Base-by-base conservation (phyloP, 2,888 invertebrate genomes). In the Parelbella ahira region DNA sequence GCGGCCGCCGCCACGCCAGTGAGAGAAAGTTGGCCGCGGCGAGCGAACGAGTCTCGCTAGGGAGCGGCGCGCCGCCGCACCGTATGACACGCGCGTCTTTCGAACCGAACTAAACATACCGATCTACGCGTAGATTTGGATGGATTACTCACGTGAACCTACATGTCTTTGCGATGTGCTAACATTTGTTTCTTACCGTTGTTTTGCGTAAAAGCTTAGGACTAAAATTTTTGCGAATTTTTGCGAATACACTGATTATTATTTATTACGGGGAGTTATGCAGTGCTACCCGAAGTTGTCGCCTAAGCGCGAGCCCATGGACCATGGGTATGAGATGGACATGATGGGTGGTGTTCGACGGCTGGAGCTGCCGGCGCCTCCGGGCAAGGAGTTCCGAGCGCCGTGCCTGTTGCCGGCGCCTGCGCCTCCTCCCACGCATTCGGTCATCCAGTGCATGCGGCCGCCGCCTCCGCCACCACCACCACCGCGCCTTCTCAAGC, bases 11-110 rank as follows among this genome's bases (percentile, higher is more conserved):
- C 76, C 75, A 74, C 76, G 83, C 82, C 88, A 88, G 88, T 88
- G 75, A 83, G 88, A 87, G 88, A 88, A 88, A 88, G 88, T 87
- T 82, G 76, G 78, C 71, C 86, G 88, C 77, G 76, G 71, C 73
- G 87, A 80, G 79, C 83, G 86, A 83, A 87, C 87, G 82, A 81
- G 73, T 83, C 77, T 72, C 83, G 83, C 81, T 75, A 65, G 68
- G 65, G 68, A 73, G 81, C 78, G 76, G 75, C 56, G 60, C 60
- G 75, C 74, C 69, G 77, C 68, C 80, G 57, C 75, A 75, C 58
- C 77, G 79, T 72, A 69, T 67, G 63, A 60, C 60, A 68, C 75
- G 72, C 76, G 72, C 63, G 60, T 34, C 42, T 23, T n/a, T 4
- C 8, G 0, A 21, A 0, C 7, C 47, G 30, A 33, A 36, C 38